Evolutionary conservation across 35 echinoderm and acorn worm genomes (phyloP).

Genomic region (Eucidaris tribuloides): DNA sequence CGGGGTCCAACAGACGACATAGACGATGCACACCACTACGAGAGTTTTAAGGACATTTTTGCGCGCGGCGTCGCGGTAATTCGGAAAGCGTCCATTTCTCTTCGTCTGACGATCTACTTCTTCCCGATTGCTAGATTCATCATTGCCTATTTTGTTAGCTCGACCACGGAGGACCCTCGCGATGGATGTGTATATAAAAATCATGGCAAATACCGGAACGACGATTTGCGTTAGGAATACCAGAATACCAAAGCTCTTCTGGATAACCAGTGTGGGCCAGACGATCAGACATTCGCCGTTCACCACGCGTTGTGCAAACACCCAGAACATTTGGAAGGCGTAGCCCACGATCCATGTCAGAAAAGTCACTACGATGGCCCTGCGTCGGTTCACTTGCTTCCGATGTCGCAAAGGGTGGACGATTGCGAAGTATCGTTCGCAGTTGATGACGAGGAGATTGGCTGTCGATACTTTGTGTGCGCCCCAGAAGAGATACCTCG

Average conservation of each 20-base stretch:
- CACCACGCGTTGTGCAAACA: neutral
- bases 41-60: constrained; percentile 65
- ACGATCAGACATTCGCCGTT: neutral
- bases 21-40: constrained; percentile 39
- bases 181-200: constrained; percentile 46
- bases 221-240: constrained; percentile 13
- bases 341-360: constrained; percentile 37
- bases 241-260: neutral
- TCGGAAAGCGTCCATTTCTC: neutral
- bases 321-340: constrained; percentile 15
- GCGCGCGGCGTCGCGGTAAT: neutral
- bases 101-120: neutral
- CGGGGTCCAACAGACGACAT: constrained; percentile 50
- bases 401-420: constrained; percentile 9
- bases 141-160: neutral
- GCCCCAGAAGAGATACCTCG: constrained; percentile 29
- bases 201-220: constrained; percentile 36
- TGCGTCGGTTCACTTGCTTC: neutral
- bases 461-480: neutral
- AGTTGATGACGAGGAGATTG: constrained; percentile 17
- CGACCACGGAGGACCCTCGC: neutral
- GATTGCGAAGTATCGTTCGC: constrained; percentile 36
- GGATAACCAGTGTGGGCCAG: neutral
- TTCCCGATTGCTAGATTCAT: neutral
- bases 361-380: neutral